A percentile compares a stretch with the other conserved stretches of the same genome.
phyloP scores from a whole-genome alignment of 2,888 invertebrate species.

The Nematopogon swammerdamellus region DNA sequence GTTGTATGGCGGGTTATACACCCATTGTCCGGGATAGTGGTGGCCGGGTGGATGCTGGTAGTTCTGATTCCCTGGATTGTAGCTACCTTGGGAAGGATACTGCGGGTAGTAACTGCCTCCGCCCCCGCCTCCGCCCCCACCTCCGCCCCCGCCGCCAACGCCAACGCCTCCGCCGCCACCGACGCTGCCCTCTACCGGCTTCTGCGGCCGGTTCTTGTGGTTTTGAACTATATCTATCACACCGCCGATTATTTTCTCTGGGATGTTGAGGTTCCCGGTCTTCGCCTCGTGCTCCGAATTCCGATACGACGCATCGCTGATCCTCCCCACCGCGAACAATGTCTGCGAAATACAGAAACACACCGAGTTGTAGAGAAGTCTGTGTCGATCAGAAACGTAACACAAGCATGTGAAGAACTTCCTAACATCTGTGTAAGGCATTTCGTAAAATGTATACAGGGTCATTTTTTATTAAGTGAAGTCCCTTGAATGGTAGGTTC shows the following conservation, averaged over 20 bases:
- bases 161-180: not conserved
- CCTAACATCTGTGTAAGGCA: not conserved
- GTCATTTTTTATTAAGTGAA: too few relatives aligned
- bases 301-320: not conserved
- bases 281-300: not conserved
- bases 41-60: too few relatives aligned
- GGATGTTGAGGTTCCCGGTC: conserved; percentile 16
- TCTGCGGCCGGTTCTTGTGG: conserved; percentile 29
- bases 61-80: not conserved
- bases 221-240: conserved; percentile 44
- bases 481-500: too few relatives aligned
- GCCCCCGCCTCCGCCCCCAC: not conserved
- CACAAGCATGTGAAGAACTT: too few relatives aligned
- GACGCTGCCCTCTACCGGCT: conserved; percentile 17
- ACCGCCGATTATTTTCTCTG: conserved; percentile 43
- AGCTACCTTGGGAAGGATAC: not conserved
- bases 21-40: not conserved
- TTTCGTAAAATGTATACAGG: too few relatives aligned
- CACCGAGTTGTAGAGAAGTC: too few relatives aligned
- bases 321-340: not conserved
- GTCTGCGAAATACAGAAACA: conserved; percentile 1
- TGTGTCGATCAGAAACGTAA: too few relatives aligned
- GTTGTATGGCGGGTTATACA: not conserved
- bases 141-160: not conserved
- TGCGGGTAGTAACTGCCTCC: not conserved